Percentiles rank a stretch among this genome's conserved stretches.
Conservation (phyloP, 2,888 invertebrate genomes). For the Dynastes maya region DNA sequence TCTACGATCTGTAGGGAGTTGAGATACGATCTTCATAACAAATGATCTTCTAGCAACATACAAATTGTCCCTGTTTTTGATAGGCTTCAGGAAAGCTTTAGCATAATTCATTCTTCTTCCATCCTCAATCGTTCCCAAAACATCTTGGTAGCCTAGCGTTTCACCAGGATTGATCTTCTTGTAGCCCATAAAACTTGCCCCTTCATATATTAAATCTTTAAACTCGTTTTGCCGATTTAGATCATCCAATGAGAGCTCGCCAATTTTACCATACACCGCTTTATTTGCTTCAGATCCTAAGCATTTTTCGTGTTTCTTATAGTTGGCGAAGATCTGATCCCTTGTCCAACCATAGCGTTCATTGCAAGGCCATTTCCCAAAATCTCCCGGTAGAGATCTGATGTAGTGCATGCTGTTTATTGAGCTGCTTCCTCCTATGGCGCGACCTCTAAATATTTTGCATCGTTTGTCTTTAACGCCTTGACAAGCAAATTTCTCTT, state of each 20-base stretch:
- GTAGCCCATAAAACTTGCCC: slow-evolving; percentile 88
- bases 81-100: slow-evolving; percentile 84
- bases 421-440: slow-evolving; percentile 70
- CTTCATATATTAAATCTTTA: slow-evolving; percentile 71
- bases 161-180: slow-evolving; percentile 65
- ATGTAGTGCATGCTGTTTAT: slow-evolving; percentile 71
- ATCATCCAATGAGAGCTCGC: slow-evolving; percentile 52
- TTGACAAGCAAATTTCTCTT: slow-evolving; percentile 60
- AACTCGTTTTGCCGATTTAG: slow-evolving; percentile 48
- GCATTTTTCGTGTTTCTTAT: slow-evolving; percentile 22
- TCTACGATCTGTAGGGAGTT: slow-evolving; percentile 65
- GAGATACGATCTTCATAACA: slow-evolving; percentile 80
- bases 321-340: slow-evolving; percentile 73
- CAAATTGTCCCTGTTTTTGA: slow-evolving; percentile 78
- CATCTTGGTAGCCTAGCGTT: slow-evolving; percentile 53
- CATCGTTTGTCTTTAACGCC: slow-evolving; percentile 60
- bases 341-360: slow-evolving; percentile 89
- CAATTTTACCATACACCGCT: slow-evolving; percentile 51
- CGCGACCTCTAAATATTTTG: slow-evolving; percentile 71
- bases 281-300: not conserved
- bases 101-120: slow-evolving; percentile 88
- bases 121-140: slow-evolving; percentile 62
- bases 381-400: slow-evolving; percentile 80
- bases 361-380: slow-evolving; percentile 84
- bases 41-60: slow-evolving; percentile 85